Evolutionary conservation across 1,140 invertebrate species (phyloP).

Genomic region (Heliconius hewitsoni): DNA sequence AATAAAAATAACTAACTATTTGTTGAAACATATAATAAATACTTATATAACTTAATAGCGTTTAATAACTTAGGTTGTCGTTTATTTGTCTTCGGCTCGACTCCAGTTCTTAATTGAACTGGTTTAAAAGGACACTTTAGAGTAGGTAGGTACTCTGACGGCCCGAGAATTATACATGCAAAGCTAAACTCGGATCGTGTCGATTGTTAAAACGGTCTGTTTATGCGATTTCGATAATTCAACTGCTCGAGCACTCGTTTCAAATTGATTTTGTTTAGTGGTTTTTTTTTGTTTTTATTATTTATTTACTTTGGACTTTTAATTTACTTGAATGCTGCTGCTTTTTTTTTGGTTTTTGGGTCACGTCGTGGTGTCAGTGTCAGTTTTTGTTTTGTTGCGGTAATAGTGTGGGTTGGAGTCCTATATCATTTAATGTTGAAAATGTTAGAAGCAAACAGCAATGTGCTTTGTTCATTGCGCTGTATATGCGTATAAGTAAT

Average conservation of each 20-base stretch:
- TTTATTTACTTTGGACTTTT: background rate
- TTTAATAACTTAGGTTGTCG: background rate
- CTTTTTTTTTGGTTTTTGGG: background rate
- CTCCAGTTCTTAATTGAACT: conserved; percentile 23
- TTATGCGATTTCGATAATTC: conserved; percentile 21
- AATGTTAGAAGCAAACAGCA: too few species aligned
- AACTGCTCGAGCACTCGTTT: background rate
- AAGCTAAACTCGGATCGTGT: conserved; percentile 14
- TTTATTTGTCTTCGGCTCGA: conserved; percentile 18
- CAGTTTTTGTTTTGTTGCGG: too few species aligned
- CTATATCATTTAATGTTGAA: too few species aligned
- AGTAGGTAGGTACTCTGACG: conserved; percentile 6
- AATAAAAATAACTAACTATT: background rate
- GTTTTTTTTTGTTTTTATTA: background rate
- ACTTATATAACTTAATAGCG: background rate
- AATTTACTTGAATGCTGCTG: background rate
- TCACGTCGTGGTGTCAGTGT: too few species aligned
- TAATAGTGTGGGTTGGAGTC: too few species aligned
- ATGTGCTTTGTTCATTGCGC: too few species aligned
- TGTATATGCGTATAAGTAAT: too few species aligned
- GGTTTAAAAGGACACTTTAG: conserved; percentile 22
- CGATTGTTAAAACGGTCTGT: conserved; percentile 20
- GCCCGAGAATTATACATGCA: conserved; percentile 22
- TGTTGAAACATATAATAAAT: background rate
- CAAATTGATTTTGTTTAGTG: background rate